A percentile compares a stretch with the other conserved stretches of the same genome.
phyloP scores from a whole-genome alignment of 1,140 invertebrate species.

The Drosophila suzukii region DNA sequence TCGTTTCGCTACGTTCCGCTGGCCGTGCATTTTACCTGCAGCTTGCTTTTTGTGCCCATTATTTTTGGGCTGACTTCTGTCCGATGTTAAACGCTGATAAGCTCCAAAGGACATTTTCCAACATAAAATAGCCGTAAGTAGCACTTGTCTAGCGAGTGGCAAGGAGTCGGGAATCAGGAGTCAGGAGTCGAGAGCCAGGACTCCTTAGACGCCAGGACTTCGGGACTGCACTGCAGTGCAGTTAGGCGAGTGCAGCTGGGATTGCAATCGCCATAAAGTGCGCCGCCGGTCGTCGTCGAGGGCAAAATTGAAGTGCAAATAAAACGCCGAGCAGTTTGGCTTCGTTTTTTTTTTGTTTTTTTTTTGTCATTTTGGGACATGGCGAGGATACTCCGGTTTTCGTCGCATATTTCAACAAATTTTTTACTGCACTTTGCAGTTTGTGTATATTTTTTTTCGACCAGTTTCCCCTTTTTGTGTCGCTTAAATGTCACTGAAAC shows the following conservation, averaged over 20 bases:
- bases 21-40: slow-evolving; percentile 69
- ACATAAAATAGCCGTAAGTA: slow-evolving; percentile 79
- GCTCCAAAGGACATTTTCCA: slow-evolving; percentile 73
- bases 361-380: slow-evolving; percentile 34
- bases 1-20: slow-evolving; percentile 43
- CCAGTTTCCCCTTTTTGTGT: slow-evolving; percentile 34
- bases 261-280: slow-evolving; percentile 81
- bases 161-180: slow-evolving; percentile 15
- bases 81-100: slow-evolving; percentile 74
- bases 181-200: slow-evolving; percentile 19
- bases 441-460: slow-evolving; percentile 21
- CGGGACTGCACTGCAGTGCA: slow-evolving; percentile 67
- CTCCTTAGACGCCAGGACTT: slow-evolving; percentile 26
- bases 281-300: slow-evolving; percentile 62
- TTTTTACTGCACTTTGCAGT: slow-evolving; percentile 77
- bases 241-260: slow-evolving; percentile 76
- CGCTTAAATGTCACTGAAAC: slow-evolving; percentile 74
- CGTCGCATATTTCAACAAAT: slow-evolving; percentile 63
- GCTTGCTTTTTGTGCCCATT: slow-evolving; percentile 60
- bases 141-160: slow-evolving; percentile 70
- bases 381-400: slow-evolving; percentile 22
- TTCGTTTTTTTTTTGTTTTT: slow-evolving; percentile 20
- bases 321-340: slow-evolving; percentile 68
- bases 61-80: slow-evolving; percentile 71
- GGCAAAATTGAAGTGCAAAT: slow-evolving; percentile 81